These are phyloP conservation scores for Hycleus cichorii DNA, from an alignment of 1,140 invertebrate genomes.

Conservation along the genomic window DNA sequence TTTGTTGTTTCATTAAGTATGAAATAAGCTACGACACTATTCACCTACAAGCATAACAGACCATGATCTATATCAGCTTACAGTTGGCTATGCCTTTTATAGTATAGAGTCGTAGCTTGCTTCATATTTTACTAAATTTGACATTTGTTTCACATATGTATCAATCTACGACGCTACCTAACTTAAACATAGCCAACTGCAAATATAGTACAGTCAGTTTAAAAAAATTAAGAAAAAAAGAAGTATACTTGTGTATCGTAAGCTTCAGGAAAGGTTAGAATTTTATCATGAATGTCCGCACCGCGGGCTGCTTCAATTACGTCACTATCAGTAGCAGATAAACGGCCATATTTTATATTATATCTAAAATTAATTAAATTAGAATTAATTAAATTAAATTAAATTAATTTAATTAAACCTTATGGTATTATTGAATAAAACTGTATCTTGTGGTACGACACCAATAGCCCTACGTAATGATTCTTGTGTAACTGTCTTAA, in stretches of 20 bases:
- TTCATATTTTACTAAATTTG: too few species aligned
- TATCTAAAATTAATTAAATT: conserved; percentile 51
- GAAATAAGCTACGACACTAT: too few species aligned
- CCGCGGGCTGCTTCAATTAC: conserved; percentile 80
- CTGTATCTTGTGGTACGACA: conserved; percentile 96
- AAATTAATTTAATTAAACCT: conserved; percentile 44
- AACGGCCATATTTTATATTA: conserved; percentile 90
- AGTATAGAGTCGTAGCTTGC: too few species aligned
- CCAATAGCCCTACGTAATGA: conserved; percentile 73
- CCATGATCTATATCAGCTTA: too few species aligned
- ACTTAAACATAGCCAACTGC: too few species aligned
- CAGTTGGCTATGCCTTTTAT: too few species aligned
- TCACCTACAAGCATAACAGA: too few species aligned
- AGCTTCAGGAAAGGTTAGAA: conserved; percentile 80
- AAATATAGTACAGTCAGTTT: background rate
- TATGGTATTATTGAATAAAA: conserved; percentile 93
- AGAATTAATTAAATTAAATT: conserved; percentile 7
- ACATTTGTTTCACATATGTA: too few species aligned
- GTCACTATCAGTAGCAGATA: conserved; percentile 70
- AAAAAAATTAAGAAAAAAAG: conserved; percentile 3
- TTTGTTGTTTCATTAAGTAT: too few species aligned
- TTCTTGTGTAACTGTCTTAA: conserved; percentile 71
- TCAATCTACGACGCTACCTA: too few species aligned
- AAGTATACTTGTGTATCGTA: conserved; percentile 71
- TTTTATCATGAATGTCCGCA: conserved; percentile 91